Evolutionary conservation across 2,113 vertebrate species (phyloP).

Genomic region (Xiphophorus maculatus): DNA sequence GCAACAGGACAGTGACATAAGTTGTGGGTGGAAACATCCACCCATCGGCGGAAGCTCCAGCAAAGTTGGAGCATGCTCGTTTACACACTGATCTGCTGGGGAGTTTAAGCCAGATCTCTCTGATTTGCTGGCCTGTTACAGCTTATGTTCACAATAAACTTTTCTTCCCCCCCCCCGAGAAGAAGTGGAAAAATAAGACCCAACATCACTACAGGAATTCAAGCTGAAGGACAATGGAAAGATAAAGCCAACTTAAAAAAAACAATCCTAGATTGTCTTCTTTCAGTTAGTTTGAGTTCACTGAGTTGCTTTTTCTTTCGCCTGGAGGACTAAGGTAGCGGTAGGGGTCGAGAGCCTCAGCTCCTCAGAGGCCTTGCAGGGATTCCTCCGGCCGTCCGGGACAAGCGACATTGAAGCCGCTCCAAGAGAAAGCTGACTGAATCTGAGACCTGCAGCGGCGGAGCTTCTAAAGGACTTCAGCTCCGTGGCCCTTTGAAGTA

Average conservation of each 20-base stretch:
- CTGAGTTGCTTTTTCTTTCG: slow-evolving; percentile 21
- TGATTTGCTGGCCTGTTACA: slow-evolving; percentile 32
- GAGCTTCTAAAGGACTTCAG: slow-evolving; percentile 39
- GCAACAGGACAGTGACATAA: background rate
- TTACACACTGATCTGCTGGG: slow-evolving; percentile 5
- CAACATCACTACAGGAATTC: slow-evolving; percentile 24
- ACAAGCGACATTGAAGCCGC: slow-evolving; percentile 18
- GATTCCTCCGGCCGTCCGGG: slow-evolving; percentile 23
- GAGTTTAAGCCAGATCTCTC: slow-evolving; percentile 18
- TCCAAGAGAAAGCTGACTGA: slow-evolving; percentile 35
- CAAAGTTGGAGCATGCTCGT: slow-evolving; percentile 11
- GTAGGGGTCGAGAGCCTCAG: slow-evolving; percentile 4
- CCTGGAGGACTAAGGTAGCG: slow-evolving; percentile 20
- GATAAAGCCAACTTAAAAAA: slow-evolving; percentile 67
- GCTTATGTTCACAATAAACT: slow-evolving; percentile 6
- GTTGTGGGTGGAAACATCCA: background rate
- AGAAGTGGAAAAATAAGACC: slow-evolving; percentile 6
- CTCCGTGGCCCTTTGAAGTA: slow-evolving; percentile 45
- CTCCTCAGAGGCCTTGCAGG: slow-evolving; percentile 65
- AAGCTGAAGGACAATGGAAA: slow-evolving; percentile 56
- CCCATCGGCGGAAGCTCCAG: slow-evolving; percentile 9
- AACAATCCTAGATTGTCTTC: slow-evolving; percentile 47
- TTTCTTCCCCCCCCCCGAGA: background rate
- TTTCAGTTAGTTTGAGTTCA: slow-evolving; percentile 51
- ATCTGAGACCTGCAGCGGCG: slow-evolving; percentile 39